Conservation (phyloP, 2,113 vertebrate genomes). For the Drymodes brunneopygia region DNA sequence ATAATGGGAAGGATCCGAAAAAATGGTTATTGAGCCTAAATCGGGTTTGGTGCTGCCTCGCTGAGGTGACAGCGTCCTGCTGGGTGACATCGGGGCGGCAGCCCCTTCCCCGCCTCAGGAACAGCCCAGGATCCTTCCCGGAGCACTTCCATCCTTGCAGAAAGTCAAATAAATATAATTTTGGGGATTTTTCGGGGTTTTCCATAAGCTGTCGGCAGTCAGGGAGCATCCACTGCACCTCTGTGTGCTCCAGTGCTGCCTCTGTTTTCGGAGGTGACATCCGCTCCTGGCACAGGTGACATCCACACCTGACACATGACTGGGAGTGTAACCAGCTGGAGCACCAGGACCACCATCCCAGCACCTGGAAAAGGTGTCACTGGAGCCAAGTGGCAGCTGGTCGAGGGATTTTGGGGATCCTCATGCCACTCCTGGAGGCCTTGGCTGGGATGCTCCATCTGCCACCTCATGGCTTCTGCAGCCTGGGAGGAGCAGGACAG, state of each 20-base stretch:
- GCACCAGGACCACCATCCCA: accelerated
- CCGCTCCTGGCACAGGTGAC: background rate
- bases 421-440: background rate
- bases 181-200: accelerated
- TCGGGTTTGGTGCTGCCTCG: accelerated
- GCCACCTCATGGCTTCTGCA: background rate
- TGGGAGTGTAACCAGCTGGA: background rate
- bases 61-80: accelerated
- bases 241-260: background rate
- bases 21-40: background rate
- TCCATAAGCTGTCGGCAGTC: accelerated
- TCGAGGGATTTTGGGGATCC: background rate
- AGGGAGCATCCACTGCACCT: background rate
- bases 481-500: background rate
- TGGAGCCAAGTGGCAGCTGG: background rate
- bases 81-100: accelerated
- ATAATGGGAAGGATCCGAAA: background rate
- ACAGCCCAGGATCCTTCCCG: background rate
- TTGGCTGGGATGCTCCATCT: background rate
- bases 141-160: too few species aligned
- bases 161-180: background rate
- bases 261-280: background rate
- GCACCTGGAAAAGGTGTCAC: background rate
- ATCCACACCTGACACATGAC: accelerated
- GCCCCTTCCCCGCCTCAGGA: background rate